phyloP scores from a whole-genome alignment of 2,797 vertebrate genomes.

The Anomalospiza imberbis region DNA sequence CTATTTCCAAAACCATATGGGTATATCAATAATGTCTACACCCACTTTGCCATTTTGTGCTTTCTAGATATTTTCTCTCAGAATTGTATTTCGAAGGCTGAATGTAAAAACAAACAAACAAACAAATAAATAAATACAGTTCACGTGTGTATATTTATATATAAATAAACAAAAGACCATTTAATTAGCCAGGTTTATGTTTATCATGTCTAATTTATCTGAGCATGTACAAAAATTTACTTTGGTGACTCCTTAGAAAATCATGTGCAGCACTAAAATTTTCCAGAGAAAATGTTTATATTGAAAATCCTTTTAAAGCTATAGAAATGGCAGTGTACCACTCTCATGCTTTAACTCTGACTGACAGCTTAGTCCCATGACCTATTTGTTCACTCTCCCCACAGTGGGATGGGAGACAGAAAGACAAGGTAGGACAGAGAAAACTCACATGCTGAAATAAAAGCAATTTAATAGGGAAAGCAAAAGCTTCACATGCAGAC shows the following conservation, averaged over 20 bases:
- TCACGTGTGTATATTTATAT: background rate
- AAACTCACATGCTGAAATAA: background rate
- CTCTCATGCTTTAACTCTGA: background rate
- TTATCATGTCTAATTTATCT: background rate
- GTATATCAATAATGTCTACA: background rate
- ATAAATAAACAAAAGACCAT: background rate
- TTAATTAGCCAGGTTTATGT: background rate
- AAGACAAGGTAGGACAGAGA: background rate
- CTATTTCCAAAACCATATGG: background rate
- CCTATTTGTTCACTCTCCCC: rapidly evolving
- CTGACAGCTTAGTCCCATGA: background rate
- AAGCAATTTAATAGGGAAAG: background rate
- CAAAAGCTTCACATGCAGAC: background rate
- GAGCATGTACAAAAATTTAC: background rate
- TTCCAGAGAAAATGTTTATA: background rate
- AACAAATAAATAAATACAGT: too few relatives aligned
- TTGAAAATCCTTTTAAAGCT: background rate
- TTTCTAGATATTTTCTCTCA: background rate
- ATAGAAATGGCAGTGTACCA: background rate
- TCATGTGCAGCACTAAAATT: background rate
- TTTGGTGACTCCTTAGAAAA: background rate
- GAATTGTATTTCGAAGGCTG: background rate
- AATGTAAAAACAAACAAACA: background rate
- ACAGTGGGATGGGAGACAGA: background rate
- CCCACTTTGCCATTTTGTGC: background rate